Base-by-base conservation (phyloP, 2,888 invertebrate genomes). In the Cantharis rustica region DNA sequence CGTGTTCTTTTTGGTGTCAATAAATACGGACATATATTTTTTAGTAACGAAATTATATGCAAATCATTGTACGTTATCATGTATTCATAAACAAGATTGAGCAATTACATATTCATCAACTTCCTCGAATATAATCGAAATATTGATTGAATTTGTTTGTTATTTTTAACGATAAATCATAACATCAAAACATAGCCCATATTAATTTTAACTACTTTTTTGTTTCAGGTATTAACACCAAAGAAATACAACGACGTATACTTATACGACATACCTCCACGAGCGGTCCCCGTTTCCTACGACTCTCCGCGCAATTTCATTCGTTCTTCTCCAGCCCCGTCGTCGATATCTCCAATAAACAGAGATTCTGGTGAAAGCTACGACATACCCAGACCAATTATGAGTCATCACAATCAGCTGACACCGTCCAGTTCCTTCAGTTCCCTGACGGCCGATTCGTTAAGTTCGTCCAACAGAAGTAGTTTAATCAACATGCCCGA, bases 171-270 rank as follows among this genome's bases (percentile, higher is more conserved):
- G 7, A 47, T n/a, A 47, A 47, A 47, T 47, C 47, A 47, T 47
- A 31, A 31, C n/a, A 10, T 11, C 13, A 47, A 13, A 31, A 11
- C 31, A 31, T 11, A 31, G 31, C n/a, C 5, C 47, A 47, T 9
- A n/a, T 47, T 47, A 47, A 27, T 27, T 7, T 47, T 23, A 23
- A 62, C 13, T 13, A 20, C 61, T 79, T 77, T 79, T 73, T 84
- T 75, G 72, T 88, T 90, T 15, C 88, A 93, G 93, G 93, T 93
- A 79, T 89, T 93, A 80, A 93, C 93, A 76, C 93, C 93, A 61
- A 93, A 93, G 86, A 92, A 93, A 87, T 91, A 91, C 87, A 93
- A 94, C 83, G 93, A 94, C 87, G 92, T 93, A 69, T 94, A 93
- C 87, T 88, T 93, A 80, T 94, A 94, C 88, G 93, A 93, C 87